Percentiles rank a stretch among this genome's conserved stretches.
Conservation (phyloP, 2,113 vertebrate genomes). For the Octodon degus region DNA sequence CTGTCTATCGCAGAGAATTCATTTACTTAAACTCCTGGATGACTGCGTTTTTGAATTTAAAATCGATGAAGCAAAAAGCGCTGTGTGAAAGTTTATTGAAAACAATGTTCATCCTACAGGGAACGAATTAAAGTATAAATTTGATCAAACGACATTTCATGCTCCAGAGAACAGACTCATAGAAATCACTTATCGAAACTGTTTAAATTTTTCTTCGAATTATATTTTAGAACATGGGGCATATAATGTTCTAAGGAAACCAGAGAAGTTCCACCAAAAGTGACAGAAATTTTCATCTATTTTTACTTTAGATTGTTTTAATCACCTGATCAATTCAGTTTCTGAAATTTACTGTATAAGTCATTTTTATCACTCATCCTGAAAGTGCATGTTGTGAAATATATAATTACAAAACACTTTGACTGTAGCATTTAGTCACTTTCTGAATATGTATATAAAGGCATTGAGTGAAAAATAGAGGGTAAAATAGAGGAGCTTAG, state of each 20-base stretch:
- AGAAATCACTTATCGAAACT: constrained; percentile 17
- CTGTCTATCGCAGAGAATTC: background rate
- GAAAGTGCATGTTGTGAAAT: background rate
- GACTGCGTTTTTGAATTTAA: background rate
- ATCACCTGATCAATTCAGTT: background rate
- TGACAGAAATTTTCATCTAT: background rate
- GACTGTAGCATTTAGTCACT: background rate
- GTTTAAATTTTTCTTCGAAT: background rate
- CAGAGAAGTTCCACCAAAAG: background rate
- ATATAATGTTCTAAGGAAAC: background rate
- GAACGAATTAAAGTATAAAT: background rate
- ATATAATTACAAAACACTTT: background rate
- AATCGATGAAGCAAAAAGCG: background rate
- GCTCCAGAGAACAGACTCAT: background rate
- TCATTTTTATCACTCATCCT: background rate
- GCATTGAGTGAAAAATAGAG: background rate
- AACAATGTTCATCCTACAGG: background rate
- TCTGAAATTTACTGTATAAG: background rate
- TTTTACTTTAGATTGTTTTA: background rate
- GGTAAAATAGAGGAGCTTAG: background rate
- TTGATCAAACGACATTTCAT: background rate
- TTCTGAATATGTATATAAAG: background rate
- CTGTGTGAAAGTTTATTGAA: background rate
- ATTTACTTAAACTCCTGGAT: background rate
- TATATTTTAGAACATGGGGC: background rate